These are phyloP conservation scores for Pseudomyrmex gracilis DNA, from an alignment of 1,140 invertebrate species.

Conservation along the genomic window DNA sequence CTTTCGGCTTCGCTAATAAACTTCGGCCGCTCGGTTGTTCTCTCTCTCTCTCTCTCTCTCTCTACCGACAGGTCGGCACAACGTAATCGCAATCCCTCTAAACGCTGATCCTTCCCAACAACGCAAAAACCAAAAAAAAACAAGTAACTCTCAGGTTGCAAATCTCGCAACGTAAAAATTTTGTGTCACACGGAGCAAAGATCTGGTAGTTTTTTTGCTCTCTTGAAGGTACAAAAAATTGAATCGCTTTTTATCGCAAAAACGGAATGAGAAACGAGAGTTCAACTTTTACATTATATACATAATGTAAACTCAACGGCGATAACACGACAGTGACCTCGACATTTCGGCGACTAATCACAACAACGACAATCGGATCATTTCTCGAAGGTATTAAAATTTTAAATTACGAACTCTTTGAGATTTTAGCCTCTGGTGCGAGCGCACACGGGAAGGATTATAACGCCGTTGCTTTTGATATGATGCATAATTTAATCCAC, in stretches of 20 bases:
- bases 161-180: too few species aligned
- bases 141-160: too few species aligned
- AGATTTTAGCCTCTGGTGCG: background rate
- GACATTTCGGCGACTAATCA: conserved; percentile 15
- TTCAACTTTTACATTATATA: too few species aligned
- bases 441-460: conserved; percentile 27
- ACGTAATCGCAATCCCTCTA: conserved; percentile 4
- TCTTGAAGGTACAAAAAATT: too few species aligned
- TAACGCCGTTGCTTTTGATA: conserved; percentile 2
- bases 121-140: too few species aligned
- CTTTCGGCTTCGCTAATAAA: conserved; percentile 58
- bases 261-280: too few species aligned
- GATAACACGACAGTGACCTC: background rate
- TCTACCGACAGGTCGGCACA: background rate
- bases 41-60: background rate
- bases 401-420: background rate
- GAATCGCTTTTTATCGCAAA: too few species aligned
- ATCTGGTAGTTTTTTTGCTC: too few species aligned
- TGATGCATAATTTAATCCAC: conserved; percentile 24
- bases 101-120: too few species aligned
- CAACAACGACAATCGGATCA: background rate
- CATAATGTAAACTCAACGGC: conserved; percentile 23
- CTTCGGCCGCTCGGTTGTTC: conserved; percentile 2
- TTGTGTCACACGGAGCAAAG: too few species aligned
- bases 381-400: conserved; percentile 22